Evolutionary conservation across 1,140 invertebrate species (phyloP), one percentile per base, ranked within the genome.

Genomic region (Onthophagus taurus): DNA sequence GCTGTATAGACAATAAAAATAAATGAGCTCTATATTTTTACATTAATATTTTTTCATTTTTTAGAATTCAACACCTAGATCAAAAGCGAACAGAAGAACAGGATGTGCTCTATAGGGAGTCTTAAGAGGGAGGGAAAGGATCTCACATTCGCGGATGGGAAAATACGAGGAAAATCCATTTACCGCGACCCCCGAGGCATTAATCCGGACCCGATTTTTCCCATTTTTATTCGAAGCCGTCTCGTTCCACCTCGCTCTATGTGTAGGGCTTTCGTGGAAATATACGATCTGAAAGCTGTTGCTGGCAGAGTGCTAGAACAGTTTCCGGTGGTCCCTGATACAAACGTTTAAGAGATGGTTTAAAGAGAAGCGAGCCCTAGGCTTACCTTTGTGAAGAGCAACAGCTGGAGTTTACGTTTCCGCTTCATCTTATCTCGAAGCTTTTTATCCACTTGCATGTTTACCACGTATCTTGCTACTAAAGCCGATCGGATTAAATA

Each of bases 311-410:
- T n/a, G n/a, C n/a, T n/a, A n/a, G 24, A 26, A 26, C 7, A 26
- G 24, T 26, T 26, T 26, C 24, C n/a, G 24, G n/a, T 26, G 7
- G n/a, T 26, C 7, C 7, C 7, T 26, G 24, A 26, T 26, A 7
- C n/a, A 26, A 26, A n/a, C 7, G n/a, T 26, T 7, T 26, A 7
- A 26, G 24, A 7, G n/a, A 26, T 26, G n/a, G n/a, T 26, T 7
- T 7, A 7, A 7, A 26, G 7, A 7, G 24, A 7, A 26, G 7
- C n/a, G 7, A 26, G 7, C n/a, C 24, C n/a, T 26, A n/a, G 24
- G 19, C 67, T 66, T 49, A 78, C 71, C 61, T 77, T 77, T 2
- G 72, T 61, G 54, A 78, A 79, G 1, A 80, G 69, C 43, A 71
- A 65, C 45, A 78, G 59, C 50, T 80, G 77, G 31, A 80, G 54